Base-by-base conservation (phyloP, 2,888 invertebrate species). In the Nysson spinosus region DNA sequence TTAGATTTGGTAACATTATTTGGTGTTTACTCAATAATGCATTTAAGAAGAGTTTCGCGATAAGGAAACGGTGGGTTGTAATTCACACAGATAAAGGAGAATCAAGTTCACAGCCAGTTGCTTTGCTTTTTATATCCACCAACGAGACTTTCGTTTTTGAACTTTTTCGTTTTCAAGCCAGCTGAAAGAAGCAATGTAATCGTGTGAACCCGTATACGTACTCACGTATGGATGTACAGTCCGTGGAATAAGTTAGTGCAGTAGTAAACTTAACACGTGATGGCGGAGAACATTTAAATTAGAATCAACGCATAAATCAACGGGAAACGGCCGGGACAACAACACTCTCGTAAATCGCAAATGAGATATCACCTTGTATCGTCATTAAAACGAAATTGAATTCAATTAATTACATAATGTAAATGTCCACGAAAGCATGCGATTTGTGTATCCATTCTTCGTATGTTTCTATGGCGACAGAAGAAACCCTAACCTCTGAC, bases 161-260 rank as follows among this genome's bases (percentile, higher is more conserved):
- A 37, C 52, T 52, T 58, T 74, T 58, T 70, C 35, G 19, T 55
- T 58, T 24, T 42, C 39, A 35, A n/a, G 17, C 51, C 56, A 49
- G 54, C 56, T 54, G 63, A 68, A 72, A 73, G 64, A 57, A 64
- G 60, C 56, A 57, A 61, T 62, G 60, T 55, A 61, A 73, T 69
- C 61, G 60, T 40, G 47, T 34, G 37, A 49, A 46, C 54, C 42
- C 46, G 39, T 32, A 47, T 46, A 26, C 57, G 51, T 42, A 52
- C 22, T 28, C 24, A 49, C 16, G 40, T 40, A 49, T 35, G 24
- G n/a, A 20, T 20, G 52, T 67, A 63, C 67, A 63, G 61, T 60
- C 62, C 9, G 40, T 14, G 28, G 19, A 12, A 32, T 30, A 64
- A 73, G 30, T 55, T 37, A 11, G 7, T n/a, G n/a, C n/a, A n/a